A percentile compares a stretch with the other conserved stretches of the same genome.
phyloP scores from a whole-genome alignment of 2,797 vertebrate species.

The Catharus ustulatus region DNA sequence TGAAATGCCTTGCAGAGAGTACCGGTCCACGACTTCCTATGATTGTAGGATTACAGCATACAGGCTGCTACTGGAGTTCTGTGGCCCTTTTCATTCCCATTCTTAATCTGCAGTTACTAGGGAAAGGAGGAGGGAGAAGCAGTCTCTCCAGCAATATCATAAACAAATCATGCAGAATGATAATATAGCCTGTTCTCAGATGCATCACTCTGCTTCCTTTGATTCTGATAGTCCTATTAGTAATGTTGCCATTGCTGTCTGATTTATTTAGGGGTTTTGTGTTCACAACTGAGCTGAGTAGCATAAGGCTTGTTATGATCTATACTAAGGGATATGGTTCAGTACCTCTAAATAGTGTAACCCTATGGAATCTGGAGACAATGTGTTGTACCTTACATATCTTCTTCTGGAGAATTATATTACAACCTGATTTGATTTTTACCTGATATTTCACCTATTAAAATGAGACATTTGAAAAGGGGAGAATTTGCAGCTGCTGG shows the following conservation, averaged over 20 bases:
- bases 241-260: not conserved
- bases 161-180: not conserved
- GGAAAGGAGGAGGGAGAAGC: not conserved
- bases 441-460: slow-evolving; percentile 78
- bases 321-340: not conserved
- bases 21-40: not conserved
- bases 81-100: not conserved
- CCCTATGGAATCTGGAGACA: slow-evolving; percentile 34
- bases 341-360: slow-evolving; percentile 10
- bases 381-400: not conserved
- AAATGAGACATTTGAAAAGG: slow-evolving; percentile 69
- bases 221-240: slow-evolving; percentile 27
- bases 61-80: not conserved
- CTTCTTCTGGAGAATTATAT: slow-evolving; percentile 27
- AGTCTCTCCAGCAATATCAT: not conserved
- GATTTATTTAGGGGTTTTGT: slow-evolving; percentile 27
- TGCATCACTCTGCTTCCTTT: slow-evolving; percentile 1
- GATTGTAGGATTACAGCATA: not conserved
- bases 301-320: not conserved
- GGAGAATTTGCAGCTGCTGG: slow-evolving; percentile 69
- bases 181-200: not conserved
- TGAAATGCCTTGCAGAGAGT: not conserved
- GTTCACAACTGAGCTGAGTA: not conserved
- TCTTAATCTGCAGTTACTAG: not conserved
- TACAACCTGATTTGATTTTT: slow-evolving; percentile 70